These are phyloP conservation scores for Gymnopithys bicolor DNA, from an alignment of 2,797 vertebrate species.

Conservation along the genomic window DNA sequence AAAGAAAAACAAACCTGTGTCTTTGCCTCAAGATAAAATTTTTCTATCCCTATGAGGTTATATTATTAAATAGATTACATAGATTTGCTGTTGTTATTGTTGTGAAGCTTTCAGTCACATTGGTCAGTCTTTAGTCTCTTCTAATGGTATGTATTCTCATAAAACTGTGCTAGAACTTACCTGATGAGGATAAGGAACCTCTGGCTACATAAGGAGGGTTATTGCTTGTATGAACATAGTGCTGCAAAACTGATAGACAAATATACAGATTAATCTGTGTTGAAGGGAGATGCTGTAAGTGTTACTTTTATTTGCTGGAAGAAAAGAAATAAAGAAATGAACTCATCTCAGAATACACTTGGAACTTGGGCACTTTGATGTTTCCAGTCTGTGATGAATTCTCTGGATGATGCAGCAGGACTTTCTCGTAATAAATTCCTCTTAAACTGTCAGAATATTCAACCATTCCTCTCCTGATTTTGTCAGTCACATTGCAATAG, in stretches of 20 bases:
- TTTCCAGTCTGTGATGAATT: constrained; percentile 41
- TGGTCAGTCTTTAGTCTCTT: background rate
- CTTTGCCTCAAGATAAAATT: background rate
- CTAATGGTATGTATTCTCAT: background rate
- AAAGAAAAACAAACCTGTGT: background rate
- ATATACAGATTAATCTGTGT: background rate
- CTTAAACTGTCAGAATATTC: constrained; percentile 47
- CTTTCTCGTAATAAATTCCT: constrained; percentile 50
- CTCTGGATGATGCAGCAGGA: constrained; percentile 39
- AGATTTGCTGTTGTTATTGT: background rate
- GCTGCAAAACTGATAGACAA: background rate
- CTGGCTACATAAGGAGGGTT: background rate
- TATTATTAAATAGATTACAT: background rate
- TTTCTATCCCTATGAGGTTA: background rate
- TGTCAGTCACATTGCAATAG: constrained; percentile 18
- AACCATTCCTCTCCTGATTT: constrained; percentile 7
- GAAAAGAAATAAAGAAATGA: constrained; percentile 7
- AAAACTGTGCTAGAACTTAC: background rate
- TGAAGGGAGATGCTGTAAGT: background rate
- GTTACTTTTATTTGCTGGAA: background rate
- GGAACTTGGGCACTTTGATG: background rate
- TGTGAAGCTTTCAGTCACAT: background rate
- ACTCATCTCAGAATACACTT: background rate
- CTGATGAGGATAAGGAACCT: background rate
- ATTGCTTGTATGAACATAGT: background rate